Evolutionary conservation across 2,888 invertebrate species (phyloP).

Genomic region (Hypomecis atomaria): DNA sequence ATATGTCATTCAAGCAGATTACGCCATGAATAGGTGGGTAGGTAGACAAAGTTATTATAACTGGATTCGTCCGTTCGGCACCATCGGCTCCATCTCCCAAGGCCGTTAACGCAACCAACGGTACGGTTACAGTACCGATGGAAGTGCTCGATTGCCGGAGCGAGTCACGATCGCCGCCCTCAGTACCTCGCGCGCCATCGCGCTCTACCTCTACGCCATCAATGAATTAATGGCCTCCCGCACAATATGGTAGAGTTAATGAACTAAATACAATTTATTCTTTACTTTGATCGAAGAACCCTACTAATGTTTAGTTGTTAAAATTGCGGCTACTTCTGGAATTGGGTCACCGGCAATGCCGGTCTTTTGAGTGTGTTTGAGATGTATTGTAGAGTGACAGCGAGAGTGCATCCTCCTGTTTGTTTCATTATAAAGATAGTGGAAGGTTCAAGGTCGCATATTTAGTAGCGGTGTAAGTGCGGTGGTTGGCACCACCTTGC

Average conservation of each 20-base stretch:
- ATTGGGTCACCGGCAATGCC: background rate
- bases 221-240: constrained; percentile 44
- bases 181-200: constrained; percentile 49
- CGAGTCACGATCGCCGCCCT: constrained; percentile 68
- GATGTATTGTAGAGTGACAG: constrained; percentile 1
- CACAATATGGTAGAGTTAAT: background rate
- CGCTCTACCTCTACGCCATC: constrained; percentile 51
- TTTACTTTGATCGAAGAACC: background rate
- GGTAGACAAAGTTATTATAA: constrained; percentile 53
- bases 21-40: constrained; percentile 43
- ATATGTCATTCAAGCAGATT: constrained; percentile 23
- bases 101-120: constrained; percentile 72
- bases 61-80: constrained; percentile 58
- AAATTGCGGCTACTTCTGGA: background rate
- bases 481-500: constrained; percentile 70
- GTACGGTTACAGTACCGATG: constrained; percentile 70
- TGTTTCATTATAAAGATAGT: constrained; percentile 62
- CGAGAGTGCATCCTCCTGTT: constrained; percentile 52
- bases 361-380: background rate
- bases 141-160: constrained; percentile 52
- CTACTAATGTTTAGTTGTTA: background rate
- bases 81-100: constrained; percentile 67
- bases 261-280: background rate
- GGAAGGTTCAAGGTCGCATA: constrained; percentile 78
- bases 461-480: constrained; percentile 63